Base-by-base conservation (phyloP, 2,888 invertebrate species). In the Crossocerus cetratus region DNA sequence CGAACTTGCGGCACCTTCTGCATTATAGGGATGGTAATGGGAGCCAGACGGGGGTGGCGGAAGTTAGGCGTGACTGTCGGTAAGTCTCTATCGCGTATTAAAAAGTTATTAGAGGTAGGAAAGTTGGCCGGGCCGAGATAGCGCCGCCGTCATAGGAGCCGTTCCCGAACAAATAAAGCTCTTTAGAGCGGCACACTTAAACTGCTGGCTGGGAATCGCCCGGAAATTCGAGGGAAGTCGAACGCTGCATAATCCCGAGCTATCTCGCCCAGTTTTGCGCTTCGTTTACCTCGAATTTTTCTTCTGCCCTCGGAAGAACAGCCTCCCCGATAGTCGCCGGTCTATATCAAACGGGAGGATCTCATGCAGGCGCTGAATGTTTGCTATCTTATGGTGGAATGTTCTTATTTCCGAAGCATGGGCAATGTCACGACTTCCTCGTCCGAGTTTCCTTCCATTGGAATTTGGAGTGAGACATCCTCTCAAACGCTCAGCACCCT, bases 101-200 rank as follows among this genome's bases (percentile, higher is more conserved):
- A 49, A 49, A 49, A 49, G 49, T 49, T 49, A 49, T 49, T 49
- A 49, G 49, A 16, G 16, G 49, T 16, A 32, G 49, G 49, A 13
- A 49, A 49, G 49, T 49, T 49, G n/a, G 4, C 4, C 8, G n/a
- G 13, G 14, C 14, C 49, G 16, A 49, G 16, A 49, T 49, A 49
- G n/a, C 49, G 49, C 49, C n/a, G 5, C 13, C 14, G n/a, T 49
- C 49, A 49, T 49, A 16, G 4, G 49, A 49, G 49, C 16, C 23
- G 18, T 45, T 32, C 14, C 2, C 55, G 14, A 44, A n/a, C 32
- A 42, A 53, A 58, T 53, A 45, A 55, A 55, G 43, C 59, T 14
- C 32, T 59, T 73, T 69, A 61, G 59, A 69, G 2, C 32, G 74
- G 74, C 74, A 60, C 59, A 60, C 59, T 73, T 63, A 69, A 56